A percentile compares a stretch with the other conserved stretches of the same genome.
Conservation (phyloP, 2,113 vertebrate genomes). For the Embiotoca jacksoni region DNA sequence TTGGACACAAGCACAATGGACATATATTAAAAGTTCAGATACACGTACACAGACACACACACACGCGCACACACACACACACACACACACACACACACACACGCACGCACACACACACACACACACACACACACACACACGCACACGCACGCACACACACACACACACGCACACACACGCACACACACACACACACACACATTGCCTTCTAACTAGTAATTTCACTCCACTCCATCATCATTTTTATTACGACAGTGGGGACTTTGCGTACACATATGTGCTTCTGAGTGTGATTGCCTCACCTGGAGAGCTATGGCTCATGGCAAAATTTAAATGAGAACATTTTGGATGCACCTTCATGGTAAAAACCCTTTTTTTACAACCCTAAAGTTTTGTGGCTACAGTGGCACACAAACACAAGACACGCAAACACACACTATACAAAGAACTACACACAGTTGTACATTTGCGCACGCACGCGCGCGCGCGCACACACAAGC, state of each 20-base stretch:
- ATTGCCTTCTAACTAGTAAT: slow-evolving; percentile 21
- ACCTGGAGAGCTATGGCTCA: slow-evolving; percentile 60
- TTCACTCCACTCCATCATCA: slow-evolving; percentile 56
- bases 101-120: slow-evolving; percentile 1
- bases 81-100: not conserved
- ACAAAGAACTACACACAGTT: slow-evolving; percentile 3
- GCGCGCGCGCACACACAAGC: not conserved
- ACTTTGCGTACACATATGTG: not conserved
- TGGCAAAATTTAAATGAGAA: slow-evolving; percentile 30
- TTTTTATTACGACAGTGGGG: slow-evolving; percentile 46
- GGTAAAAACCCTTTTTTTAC: slow-evolving; percentile 7
- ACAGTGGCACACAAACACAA: slow-evolving; percentile 12
- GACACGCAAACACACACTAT: not conserved
- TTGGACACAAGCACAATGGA: slow-evolving; percentile 37
- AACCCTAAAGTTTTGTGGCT: slow-evolving; percentile 17
- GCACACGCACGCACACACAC: not conserved
- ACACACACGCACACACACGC: not conserved
- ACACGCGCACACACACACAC: not conserved
- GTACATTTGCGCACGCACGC: not conserved
- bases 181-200: not conserved
- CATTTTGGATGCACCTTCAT: slow-evolving; percentile 25
- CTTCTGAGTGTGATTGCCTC: slow-evolving; percentile 4
- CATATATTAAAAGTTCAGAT: slow-evolving; percentile 2
- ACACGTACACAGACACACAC: not conserved
- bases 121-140: not conserved